Base-by-base conservation (phyloP, 2,113 vertebrate genomes). In the Apaloderma vittatum region DNA sequence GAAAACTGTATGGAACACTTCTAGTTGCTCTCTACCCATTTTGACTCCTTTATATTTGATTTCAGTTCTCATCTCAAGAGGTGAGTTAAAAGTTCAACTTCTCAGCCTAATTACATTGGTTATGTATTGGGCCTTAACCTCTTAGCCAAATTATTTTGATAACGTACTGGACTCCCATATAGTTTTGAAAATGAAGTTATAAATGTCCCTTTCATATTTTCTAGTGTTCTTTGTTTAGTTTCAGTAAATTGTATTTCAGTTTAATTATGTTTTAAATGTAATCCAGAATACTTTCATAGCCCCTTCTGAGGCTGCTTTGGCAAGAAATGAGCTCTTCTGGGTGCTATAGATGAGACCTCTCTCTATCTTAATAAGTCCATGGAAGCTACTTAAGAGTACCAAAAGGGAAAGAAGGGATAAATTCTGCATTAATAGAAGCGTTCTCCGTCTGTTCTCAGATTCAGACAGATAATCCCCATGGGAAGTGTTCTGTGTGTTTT, bases 21-120 rank as follows among this genome's bases (percentile, higher is more conserved):
- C 92, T 62, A 73, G 72, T 62, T 83, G 45, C 40, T 93, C 36
- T 86, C 67, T 18, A 43, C 27, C 32, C 58, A 10, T 90, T 94
- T 80, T 88, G 66, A 85, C 40, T 92, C 37, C 78, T 92, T 94
- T 40, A 66, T 93, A 67, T 96, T 90, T 92, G 21, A 94, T 92
- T 95, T 96, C n/a, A 49, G 30, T 45, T 94, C 57, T 92, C 30
- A 30, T 72, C 20, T 93, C 40, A 48, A 82, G 52, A 88, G 54
- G 88, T 48, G 65, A 63, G 22, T 68, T 67, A 15, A 46, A 66
- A 93, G 40, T 81, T 90, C 43, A 90, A 15, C 20, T 75, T 86
- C 52, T 91, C 30, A 58, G 19, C 58, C 55, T 79, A 66, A 90
- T 88, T 70, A 74, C 36, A 80, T 76, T 80, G 86, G 52, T 92